Percentiles rank a stretch among this genome's conserved stretches.
Conservation (phyloP, 2,113 vertebrate species). For the Bubo bubo region DNA sequence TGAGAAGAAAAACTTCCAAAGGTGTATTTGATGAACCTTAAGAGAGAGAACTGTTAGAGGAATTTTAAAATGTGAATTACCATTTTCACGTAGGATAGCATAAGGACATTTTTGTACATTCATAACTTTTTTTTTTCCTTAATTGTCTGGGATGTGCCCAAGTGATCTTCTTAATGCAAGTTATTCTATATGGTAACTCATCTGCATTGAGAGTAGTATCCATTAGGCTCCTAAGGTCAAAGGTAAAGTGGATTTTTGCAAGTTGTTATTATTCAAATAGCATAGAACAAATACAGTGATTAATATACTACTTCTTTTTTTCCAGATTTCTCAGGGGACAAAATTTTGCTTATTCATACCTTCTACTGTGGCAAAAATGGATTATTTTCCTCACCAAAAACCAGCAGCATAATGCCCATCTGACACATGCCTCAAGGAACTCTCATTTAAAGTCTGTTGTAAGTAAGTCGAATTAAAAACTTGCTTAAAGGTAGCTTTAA, state of each 20-base stretch:
- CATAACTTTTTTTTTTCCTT: background rate
- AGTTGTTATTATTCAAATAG: background rate
- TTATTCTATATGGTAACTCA: background rate
- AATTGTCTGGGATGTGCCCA: background rate
- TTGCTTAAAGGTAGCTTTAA: background rate
- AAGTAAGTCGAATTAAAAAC: constrained; percentile 52
- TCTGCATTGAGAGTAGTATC: background rate
- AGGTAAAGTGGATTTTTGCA: background rate
- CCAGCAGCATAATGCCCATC: constrained; percentile 32
- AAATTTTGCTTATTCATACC: constrained; percentile 51
- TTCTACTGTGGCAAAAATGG: constrained; percentile 62
- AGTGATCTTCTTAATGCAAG: background rate
- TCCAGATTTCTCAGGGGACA: constrained; percentile 69
- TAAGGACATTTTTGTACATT: background rate
- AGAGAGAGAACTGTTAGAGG: background rate
- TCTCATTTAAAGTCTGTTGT: background rate
- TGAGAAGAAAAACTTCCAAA: background rate
- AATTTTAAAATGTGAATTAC: background rate
- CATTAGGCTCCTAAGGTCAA: background rate
- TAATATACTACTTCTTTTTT: background rate
- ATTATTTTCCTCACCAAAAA: constrained; percentile 39
- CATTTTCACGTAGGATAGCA: background rate
- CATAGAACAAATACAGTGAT: background rate
- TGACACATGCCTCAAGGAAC: constrained; percentile 6
- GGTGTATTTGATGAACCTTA: background rate